Conservation (phyloP, 2,888 invertebrate genomes). For the Enoplolaimus lenunculus region DNA sequence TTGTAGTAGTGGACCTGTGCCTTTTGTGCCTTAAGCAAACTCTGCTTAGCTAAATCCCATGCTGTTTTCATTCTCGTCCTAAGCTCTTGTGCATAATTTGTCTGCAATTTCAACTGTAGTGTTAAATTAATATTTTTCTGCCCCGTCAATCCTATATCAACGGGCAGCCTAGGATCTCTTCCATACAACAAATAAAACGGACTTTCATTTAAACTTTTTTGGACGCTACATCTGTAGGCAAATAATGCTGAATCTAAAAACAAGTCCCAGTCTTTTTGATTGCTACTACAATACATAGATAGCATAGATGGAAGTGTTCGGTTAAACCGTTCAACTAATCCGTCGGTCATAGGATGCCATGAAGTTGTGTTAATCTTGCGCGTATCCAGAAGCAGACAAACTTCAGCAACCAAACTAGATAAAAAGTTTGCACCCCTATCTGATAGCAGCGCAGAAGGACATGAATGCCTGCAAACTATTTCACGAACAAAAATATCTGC, state of each 20-base stretch:
- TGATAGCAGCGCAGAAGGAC: slow-evolving; percentile 10
- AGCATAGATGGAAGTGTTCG: slow-evolving; percentile 16
- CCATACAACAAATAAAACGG: slow-evolving; percentile 16
- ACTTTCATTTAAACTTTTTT: not conserved
- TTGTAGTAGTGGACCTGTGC: not conserved
- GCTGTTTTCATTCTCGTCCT: not conserved
- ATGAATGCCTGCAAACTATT: slow-evolving; percentile 10
- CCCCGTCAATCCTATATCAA: not conserved
- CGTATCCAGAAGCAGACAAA: slow-evolving; percentile 6
- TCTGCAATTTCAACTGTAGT: not conserved
- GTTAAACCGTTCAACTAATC: slow-evolving; percentile 13
- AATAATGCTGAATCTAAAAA: slow-evolving; percentile 3
- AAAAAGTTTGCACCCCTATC: slow-evolving; percentile 8
- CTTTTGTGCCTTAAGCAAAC: not conserved
- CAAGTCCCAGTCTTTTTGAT: slow-evolving; percentile 15
- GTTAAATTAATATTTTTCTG: not conserved
- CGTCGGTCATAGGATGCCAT: slow-evolving; percentile 13
- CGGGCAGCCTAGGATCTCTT: slow-evolving; percentile 16
- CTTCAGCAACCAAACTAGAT: not conserved
- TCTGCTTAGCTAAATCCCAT: not conserved
- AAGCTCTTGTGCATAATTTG: not conserved
- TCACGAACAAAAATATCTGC: slow-evolving; percentile 15
- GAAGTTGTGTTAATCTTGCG: slow-evolving; percentile 13
- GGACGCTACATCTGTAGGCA: slow-evolving; percentile 10
- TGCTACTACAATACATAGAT: slow-evolving; percentile 8